These are phyloP conservation scores for Anastrepha obliqua DNA, from an alignment of 1,140 invertebrate genomes.

Conservation along the genomic window DNA sequence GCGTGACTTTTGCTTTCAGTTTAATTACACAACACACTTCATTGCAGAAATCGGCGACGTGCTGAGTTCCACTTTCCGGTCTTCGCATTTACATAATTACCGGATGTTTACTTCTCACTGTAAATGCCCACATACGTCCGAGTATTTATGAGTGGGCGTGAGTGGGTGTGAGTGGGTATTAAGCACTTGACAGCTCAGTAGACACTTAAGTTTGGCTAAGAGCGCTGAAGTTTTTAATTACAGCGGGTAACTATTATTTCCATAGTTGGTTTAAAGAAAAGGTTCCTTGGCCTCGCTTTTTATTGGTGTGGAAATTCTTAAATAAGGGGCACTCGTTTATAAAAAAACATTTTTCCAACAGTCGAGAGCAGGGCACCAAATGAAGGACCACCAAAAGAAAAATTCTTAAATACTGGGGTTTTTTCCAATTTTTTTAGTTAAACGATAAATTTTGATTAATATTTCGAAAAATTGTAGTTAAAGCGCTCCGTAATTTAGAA, in stretches of 20 bases:
- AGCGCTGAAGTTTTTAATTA: constrained; percentile 46
- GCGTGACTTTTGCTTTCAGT: neutral
- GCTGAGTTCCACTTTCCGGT: constrained; percentile 21
- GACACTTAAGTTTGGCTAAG: neutral
- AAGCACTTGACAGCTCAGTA: neutral
- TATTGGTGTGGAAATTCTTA: too few relatives aligned
- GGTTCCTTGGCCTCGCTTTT: too few relatives aligned
- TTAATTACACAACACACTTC: constrained; percentile 16
- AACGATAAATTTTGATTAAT: too few relatives aligned
- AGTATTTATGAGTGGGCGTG: neutral
- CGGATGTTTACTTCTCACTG: constrained; percentile 31
- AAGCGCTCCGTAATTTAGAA: too few relatives aligned
- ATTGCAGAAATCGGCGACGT: neutral
- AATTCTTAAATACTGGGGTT: too few relatives aligned
- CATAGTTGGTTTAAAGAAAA: neutral
- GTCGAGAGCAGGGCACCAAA: too few relatives aligned
- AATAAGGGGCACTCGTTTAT: too few relatives aligned
- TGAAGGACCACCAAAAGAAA: too few relatives aligned
- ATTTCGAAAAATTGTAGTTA: too few relatives aligned
- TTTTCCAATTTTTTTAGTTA: too few relatives aligned
- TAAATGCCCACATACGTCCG: neutral
- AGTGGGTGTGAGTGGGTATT: constrained; percentile 9
- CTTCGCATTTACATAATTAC: constrained; percentile 20
- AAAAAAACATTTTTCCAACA: too few relatives aligned
- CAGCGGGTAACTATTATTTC: neutral